A percentile compares a stretch with the other conserved stretches of the same genome.
Conservation (phyloP, 2,888 invertebrate species). For the Thymelicus sylvestris region DNA sequence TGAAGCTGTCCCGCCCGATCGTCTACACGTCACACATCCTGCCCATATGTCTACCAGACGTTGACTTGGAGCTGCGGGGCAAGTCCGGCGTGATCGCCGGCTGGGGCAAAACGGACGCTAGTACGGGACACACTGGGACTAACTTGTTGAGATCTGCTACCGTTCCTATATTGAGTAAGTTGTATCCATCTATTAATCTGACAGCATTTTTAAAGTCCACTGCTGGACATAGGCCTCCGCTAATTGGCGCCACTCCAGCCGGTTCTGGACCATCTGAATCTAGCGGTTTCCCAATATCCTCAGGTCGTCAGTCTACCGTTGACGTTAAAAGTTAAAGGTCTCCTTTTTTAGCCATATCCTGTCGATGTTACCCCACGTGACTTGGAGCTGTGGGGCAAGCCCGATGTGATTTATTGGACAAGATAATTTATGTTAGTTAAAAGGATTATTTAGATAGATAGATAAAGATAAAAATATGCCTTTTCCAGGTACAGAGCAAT, state of each 20-base stretch:
- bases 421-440: too few relatives aligned
- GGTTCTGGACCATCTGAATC: too few relatives aligned
- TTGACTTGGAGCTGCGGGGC: slow-evolving; percentile 66
- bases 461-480: too few relatives aligned
- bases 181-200: not conserved
- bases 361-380: too few relatives aligned
- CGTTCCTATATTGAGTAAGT: slow-evolving; percentile 91
- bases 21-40: slow-evolving; percentile 87
- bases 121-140: slow-evolving; percentile 90
- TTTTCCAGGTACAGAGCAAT: slow-evolving; percentile 87
- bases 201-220: not conserved
- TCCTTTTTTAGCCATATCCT: too few relatives aligned
- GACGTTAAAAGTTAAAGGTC: too few relatives aligned
- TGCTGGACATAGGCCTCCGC: not conserved
- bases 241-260: not conserved
- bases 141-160: slow-evolving; percentile 91
- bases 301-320: too few relatives aligned
- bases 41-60: slow-evolving; percentile 91
- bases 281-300: too few relatives aligned
- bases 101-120: slow-evolving; percentile 93
- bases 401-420: too few relatives aligned
- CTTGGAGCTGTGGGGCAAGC: too few relatives aligned
- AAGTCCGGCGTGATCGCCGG: slow-evolving; percentile 87
- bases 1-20: slow-evolving; percentile 89
- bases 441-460: too few relatives aligned